Evolutionary conservation across 2,113 vertebrate genomes (phyloP), one percentile per base, ranked within the genome.

Genomic region (Cyprinodon tularosa): DNA sequence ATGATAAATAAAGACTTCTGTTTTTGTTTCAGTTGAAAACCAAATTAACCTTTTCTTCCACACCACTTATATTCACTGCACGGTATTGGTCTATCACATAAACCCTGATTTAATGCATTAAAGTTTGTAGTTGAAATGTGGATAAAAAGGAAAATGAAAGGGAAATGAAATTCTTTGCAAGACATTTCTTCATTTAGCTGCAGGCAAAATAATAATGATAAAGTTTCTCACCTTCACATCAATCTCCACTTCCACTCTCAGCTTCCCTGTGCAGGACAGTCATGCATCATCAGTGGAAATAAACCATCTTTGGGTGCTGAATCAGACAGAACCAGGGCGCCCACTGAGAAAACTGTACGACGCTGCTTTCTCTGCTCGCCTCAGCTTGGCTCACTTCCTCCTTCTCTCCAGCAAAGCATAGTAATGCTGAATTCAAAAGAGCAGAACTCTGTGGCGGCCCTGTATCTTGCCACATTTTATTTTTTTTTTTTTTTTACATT

Each of bases 281-380:
- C 62, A 60, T 62, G 84, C 80, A 68, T 72, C 80, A 67, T 48
- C 67, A n/a, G 68, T 76, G 77, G 76, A 77, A 78, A 77, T 80
- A 86, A 77, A 84, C 80, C 69, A 53, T 42, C 60, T 78, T 66
- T 77, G 72, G 75, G 68, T 84, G 87, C 81, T 84, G 90, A 89
- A 82, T 90, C 87, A 86, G 81, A 84, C 76, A 79, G 63, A 82
- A 85, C 66, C 84, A 72, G 81, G 72, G 72, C 83, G 70, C 85
- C 80, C 63, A 57, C 64, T 74, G 88, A 84, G 88, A 81, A 71
- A 85, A 76, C 68, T 77, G 74, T 37, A 80, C 65, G 70, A 66
- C 73, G 4, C 50, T 65, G 78, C 71, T 71, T 42, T 60, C 38
- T 14, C 11, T 36, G 36, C 68, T 73, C 47, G 0, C 71, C 68